Evolutionary conservation across 2,113 vertebrate genomes (phyloP), one percentile per base, ranked within the genome.

Genomic region (Strix aluco): DNA sequence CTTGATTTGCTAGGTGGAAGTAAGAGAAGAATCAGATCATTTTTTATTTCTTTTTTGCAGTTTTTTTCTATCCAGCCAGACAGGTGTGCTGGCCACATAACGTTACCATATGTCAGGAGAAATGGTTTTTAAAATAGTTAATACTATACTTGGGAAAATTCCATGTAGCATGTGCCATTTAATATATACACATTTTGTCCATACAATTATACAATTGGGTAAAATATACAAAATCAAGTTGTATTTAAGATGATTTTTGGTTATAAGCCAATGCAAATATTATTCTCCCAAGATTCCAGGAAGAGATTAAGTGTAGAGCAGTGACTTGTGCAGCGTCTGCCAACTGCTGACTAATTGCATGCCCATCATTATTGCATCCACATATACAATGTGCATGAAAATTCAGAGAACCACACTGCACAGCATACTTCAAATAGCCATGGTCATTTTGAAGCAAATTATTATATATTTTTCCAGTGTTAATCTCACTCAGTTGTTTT

Each of bases 221-320:
- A 94, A 96, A 96, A 94, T 94, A 96, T 44, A 92, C 85, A 95
- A 93, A 92, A 96, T 86, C 73, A 85, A 90, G 54, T 96, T 82
- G n/a, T 72, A 86, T 94, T 94, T 94, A 94, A 93, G 81, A 93
- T 46, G 66, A 86, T 59, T 81, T 91, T 88, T 94, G 93, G 67
- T 90, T 88, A 78, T 46, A 70, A 93, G 89, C 94, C 95, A 97
- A 93, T 88, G 91, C 66, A 97, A 97, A 97, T 96, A 97, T 96
- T 97, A 92, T 95, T 97, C 77, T 96, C 85, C 62, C 52, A 81
- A 91, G 93, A 93, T 95, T 96, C 70, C 86, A 92, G 84, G 91
- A 96, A 96, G 38, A 89, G 79, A 94, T 93, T 93, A 93, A 94
- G 80, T 75, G 49, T 70, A 95, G 91, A 94, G 70, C 81, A 88